Evolutionary conservation across 2,888 invertebrate genomes (phyloP), one percentile per base, ranked within the genome.

Genomic region (Ischnus inquisitorius): DNA sequence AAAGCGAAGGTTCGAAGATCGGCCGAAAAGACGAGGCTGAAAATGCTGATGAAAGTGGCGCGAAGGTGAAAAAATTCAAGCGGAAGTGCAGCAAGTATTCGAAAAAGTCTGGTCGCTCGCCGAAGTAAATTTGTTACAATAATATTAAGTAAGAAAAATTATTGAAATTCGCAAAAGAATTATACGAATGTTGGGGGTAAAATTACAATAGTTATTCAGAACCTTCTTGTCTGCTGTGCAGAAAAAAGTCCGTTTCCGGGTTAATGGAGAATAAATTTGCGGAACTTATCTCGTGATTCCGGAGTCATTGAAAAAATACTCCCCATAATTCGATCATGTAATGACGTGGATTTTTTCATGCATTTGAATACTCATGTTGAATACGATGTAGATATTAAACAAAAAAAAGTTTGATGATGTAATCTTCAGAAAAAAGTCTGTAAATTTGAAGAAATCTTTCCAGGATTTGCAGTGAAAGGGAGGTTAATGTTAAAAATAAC

Each of bases 1-100:
- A 87, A 79, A 72, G 87, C 93, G 88, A 93, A 92, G 34, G 91
- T 93, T 25, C 92, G 94, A 62, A 89, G 89, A 46, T 93, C 78
- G 93, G 93, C 84, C 94, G 94, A 88, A 94, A 94, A 82, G 94
- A 94, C 87, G 94, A 94, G 12, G 94, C 94, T 3, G 94, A 94
- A 1, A 89, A 92, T 43, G 90, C 89, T 16, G 90, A 90, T 16
- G 94, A 93, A 34, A 88, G 89, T 0, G 81, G 82, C 19, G 71
- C 84, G 1, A 90, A 88, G 14, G 88, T 89, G 28, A 90, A 92
- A 82, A 95, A 94, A 82, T 92, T 91, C 43, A 93, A 92, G 69
- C 88, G 92, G 67, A 92, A 92, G 77, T 92, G 92, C 75, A 90
- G 89, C 48, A 92, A 92, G 57, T 89, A 89, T 46, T 80, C 84